Percentiles rank a stretch among this genome's conserved stretches.
Conservation (phyloP, 1,140 invertebrate genomes). For the Archivesica marissinica region DNA sequence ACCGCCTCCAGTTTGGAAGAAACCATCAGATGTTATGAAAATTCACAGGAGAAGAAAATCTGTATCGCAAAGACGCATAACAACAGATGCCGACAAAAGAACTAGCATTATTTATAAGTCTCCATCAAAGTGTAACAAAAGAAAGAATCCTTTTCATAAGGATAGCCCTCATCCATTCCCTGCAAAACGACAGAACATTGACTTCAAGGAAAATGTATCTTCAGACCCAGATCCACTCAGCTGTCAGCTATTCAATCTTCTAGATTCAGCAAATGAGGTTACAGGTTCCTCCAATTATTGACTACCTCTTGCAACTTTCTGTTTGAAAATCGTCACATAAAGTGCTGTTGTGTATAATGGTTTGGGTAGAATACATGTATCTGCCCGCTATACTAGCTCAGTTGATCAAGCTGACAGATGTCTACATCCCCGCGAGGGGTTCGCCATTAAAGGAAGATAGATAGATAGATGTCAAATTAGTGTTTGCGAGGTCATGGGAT, state of each 20-base stretch:
- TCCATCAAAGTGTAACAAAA: conserved; percentile 54
- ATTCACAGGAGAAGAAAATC: conserved; percentile 48
- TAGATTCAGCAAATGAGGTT: conserved; percentile 28
- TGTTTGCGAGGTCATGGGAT: too few species aligned
- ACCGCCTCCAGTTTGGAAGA: conserved; percentile 56
- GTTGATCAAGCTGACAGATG: too few species aligned
- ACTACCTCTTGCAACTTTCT: too few species aligned
- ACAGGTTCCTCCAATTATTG: neutral
- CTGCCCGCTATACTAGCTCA: too few species aligned
- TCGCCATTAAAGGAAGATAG: too few species aligned
- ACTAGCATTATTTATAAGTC: conserved; percentile 59
- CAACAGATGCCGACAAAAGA: conserved; percentile 47
- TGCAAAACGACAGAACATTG: conserved; percentile 2
- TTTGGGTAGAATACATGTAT: too few species aligned
- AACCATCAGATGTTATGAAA: conserved; percentile 60
- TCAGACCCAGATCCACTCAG: neutral
- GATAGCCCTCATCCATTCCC: conserved; percentile 52
- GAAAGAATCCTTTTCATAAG: conserved; percentile 49
- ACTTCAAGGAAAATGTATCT: neutral
- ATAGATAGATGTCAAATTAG: too few species aligned
- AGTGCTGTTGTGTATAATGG: too few species aligned
- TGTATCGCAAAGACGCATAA: conserved; percentile 53
- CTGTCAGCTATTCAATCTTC: conserved; percentile 36
- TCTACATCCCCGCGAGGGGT: too few species aligned
- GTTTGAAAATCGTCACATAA: too few species aligned